Percentiles rank a stretch among this genome's conserved stretches.
These are phyloP conservation scores for Liolophura sinensis DNA, from an alignment of 1,140 invertebrate species.

Conservation along the genomic window DNA sequence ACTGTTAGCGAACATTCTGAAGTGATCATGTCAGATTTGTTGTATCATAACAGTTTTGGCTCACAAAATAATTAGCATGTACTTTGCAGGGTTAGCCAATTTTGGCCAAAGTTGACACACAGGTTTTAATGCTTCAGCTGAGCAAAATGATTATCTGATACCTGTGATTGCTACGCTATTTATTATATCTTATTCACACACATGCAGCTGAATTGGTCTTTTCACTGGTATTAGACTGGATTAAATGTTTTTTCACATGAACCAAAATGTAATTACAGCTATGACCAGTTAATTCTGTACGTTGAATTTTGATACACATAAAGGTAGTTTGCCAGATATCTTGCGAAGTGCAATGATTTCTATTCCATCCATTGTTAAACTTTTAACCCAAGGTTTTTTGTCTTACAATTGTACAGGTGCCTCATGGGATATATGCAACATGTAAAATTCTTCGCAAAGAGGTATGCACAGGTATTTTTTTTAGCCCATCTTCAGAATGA, in stretches of 20 bases:
- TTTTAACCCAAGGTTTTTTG: not conserved
- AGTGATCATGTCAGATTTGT: no score
- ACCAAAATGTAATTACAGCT: not conserved
- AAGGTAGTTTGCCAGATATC: not conserved
- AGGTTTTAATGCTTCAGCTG: no score
- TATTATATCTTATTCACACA: no score
- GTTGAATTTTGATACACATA: not conserved
- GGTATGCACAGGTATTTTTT: constrained; percentile 32
- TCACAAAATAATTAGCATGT: no score
- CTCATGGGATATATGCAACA: constrained; percentile 73
- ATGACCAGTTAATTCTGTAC: not conserved
- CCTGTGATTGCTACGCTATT: no score
- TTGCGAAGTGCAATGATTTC: not conserved
- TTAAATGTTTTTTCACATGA: not conserved
- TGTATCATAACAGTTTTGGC: no score
- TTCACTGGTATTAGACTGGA: no score
- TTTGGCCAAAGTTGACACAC: no score
- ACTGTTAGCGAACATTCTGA: no score
- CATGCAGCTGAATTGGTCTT: no score
- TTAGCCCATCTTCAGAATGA: not conserved
- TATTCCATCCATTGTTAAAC: not conserved
- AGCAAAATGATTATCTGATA: no score
- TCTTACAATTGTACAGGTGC: constrained; percentile 57
- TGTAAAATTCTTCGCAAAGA: constrained; percentile 80
- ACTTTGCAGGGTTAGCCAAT: no score